Evolutionary conservation across 2,888 invertebrate genomes (phyloP).

Genomic region (Scaptomyza flava): DNA sequence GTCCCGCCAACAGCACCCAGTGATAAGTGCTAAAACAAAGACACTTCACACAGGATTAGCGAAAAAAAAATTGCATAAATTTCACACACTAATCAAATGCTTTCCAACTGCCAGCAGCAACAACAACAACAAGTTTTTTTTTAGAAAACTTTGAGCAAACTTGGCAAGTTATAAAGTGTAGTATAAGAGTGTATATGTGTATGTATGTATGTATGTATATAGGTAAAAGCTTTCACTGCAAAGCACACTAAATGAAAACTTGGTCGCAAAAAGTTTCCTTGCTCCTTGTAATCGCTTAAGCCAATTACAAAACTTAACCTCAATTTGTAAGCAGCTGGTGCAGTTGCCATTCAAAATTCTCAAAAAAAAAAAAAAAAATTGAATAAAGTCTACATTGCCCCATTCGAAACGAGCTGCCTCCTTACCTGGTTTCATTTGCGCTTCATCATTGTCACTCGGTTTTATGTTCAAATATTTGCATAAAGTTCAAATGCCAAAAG

Average conservation of each 20-base stretch:
- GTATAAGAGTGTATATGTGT: not conserved
- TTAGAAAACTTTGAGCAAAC: slow-evolving; percentile 32
- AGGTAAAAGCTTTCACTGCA: slow-evolving; percentile 11
- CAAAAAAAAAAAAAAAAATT: not conserved
- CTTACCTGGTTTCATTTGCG: not conserved
- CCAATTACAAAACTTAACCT: slow-evolving; percentile 76
- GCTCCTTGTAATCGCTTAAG: slow-evolving; percentile 65
- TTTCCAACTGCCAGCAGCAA: slow-evolving; percentile 9
- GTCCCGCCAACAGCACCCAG: not conserved
- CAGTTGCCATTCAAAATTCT: slow-evolving; percentile 29
- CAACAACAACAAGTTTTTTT: slow-evolving; percentile 6
- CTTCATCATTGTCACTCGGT: slow-evolving; percentile 50
- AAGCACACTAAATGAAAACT: slow-evolving; percentile 26
- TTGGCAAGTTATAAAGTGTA: slow-evolving; percentile 18
- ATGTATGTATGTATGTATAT: not conserved
- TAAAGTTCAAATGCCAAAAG: slow-evolving; percentile 30
- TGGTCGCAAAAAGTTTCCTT: slow-evolving; percentile 44
- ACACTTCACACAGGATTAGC: not conserved
- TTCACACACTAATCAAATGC: not conserved
- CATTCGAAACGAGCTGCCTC: too few species aligned
- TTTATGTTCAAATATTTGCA: slow-evolving; percentile 44
- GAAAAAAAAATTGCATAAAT: not conserved
- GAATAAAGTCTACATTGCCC: not conserved
- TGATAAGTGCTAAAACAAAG: not conserved
- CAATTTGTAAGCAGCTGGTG: slow-evolving; percentile 48